Evolutionary conservation across 2,888 invertebrate species (phyloP).

Genomic region (Epirrhoe alternata): DNA sequence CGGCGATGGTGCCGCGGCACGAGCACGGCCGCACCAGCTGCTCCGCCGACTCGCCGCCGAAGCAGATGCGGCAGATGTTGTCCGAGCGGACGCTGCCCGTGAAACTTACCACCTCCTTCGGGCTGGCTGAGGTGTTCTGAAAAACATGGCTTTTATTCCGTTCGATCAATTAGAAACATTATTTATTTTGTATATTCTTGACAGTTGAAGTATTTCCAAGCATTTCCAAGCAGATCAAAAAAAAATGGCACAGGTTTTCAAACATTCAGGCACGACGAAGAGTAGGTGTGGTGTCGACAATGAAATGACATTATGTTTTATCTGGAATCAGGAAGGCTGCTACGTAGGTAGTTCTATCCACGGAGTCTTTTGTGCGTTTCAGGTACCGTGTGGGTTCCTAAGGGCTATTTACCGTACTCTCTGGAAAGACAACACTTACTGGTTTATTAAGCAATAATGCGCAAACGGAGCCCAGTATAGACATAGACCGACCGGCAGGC

Average conservation of each 20-base stretch:
- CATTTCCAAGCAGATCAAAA: too few species aligned
- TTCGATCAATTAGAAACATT: too few species aligned
- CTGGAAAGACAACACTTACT: constrained; percentile 48
- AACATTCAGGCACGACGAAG: too few species aligned
- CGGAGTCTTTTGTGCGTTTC: too few species aligned
- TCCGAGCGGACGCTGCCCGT: constrained; percentile 64
- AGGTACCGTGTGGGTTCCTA: neutral
- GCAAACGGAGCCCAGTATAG: constrained; percentile 77
- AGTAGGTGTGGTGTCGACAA: too few species aligned
- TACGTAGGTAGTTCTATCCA: too few species aligned
- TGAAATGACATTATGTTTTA: too few species aligned
- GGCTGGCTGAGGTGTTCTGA: constrained; percentile 44
- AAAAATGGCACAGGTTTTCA: too few species aligned
- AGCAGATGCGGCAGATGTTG: constrained; percentile 80
- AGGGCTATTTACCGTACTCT: neutral
- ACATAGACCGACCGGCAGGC: constrained; percentile 65
- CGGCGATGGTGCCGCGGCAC: constrained; percentile 79
- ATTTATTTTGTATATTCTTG: too few species aligned
- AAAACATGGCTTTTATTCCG: neutral
- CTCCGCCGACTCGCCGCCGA: constrained; percentile 78
- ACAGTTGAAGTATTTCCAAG: too few species aligned
- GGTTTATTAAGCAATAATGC: constrained; percentile 75
- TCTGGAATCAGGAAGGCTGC: too few species aligned
- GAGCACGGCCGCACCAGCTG: constrained; percentile 78
- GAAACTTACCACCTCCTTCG: constrained; percentile 64